A percentile compares a stretch with the other conserved stretches of the same genome.
Evolutionary conservation across 2,113 vertebrate genomes (phyloP).

Genomic region (Hippocampus abdominalis): DNA sequence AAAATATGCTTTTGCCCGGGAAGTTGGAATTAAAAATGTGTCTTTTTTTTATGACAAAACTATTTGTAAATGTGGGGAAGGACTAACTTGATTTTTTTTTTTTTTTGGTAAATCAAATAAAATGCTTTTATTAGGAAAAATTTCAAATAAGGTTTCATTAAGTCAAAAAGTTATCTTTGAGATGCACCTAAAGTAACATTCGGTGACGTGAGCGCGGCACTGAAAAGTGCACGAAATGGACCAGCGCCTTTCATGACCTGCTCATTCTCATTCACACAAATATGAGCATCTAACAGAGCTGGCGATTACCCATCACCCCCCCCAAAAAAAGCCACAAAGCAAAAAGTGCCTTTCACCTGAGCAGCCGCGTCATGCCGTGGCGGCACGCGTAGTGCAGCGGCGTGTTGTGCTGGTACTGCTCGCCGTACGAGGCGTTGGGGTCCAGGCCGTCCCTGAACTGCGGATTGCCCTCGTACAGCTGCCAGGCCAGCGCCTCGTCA

Average conservation of each 20-base stretch:
- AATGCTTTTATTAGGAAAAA: too few species aligned
- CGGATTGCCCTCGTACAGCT: constrained; percentile 96
- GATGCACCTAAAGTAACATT: not conserved
- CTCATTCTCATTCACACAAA: constrained; percentile 27
- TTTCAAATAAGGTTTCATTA: too few species aligned
- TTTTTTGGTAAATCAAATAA: too few species aligned
- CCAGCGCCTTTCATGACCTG: not conserved
- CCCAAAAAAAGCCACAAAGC: not conserved
- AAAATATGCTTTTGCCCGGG: too few species aligned
- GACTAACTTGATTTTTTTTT: too few species aligned
- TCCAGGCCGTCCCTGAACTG: constrained; percentile 95
- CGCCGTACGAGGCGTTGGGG: constrained; percentile 96
- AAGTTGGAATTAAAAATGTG: too few species aligned
- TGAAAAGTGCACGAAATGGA: not conserved
- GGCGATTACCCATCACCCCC: not conserved
- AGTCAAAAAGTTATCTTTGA: not conserved
- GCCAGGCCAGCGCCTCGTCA: constrained; percentile 93
- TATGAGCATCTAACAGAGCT: constrained; percentile 18
- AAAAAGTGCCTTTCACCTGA: constrained; percentile 76
- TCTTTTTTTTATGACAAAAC: too few species aligned
- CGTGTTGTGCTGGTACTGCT: constrained; percentile 98
- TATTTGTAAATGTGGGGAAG: too few species aligned
- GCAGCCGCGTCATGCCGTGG: constrained; percentile 93
- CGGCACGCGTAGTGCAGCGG: constrained; percentile 93
- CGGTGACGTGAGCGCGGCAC: not conserved